Evolutionary conservation across 2,888 invertebrate genomes (phyloP).

Genomic region (Taphrorychus bicolor): DNA sequence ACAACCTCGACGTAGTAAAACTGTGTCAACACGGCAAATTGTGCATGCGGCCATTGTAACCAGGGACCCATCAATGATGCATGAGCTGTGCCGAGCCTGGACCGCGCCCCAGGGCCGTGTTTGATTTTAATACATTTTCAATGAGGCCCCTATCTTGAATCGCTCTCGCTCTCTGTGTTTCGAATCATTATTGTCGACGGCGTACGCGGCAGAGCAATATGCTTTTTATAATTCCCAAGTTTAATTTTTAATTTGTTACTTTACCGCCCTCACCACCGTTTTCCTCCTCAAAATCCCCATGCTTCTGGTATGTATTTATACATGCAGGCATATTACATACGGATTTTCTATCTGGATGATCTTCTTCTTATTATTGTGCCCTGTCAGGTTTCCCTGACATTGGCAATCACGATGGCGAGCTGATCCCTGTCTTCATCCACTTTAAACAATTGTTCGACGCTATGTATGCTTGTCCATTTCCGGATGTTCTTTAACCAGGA

Average conservation of each 20-base stretch:
- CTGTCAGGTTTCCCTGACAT: too few relatives aligned
- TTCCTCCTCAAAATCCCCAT: too few relatives aligned
- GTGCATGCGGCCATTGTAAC: slow-evolving; percentile 60
- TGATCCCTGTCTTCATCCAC: too few relatives aligned
- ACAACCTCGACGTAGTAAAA: slow-evolving; percentile 56
- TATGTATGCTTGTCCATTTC: too few relatives aligned
- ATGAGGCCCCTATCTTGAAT: slow-evolving; percentile 52
- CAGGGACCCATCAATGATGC: slow-evolving; percentile 58
- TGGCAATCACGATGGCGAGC: too few relatives aligned
- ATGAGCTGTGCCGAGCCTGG: slow-evolving; percentile 52
- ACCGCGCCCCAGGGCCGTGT: slow-evolving; percentile 50
- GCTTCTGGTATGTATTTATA: too few relatives aligned
- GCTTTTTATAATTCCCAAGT: background rate
- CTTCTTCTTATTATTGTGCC: too few relatives aligned
- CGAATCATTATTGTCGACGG: slow-evolving; percentile 40
- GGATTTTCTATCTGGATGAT: too few relatives aligned
- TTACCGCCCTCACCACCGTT: too few relatives aligned
- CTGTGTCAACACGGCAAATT: slow-evolving; percentile 62
- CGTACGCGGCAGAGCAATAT: slow-evolving; percentile 21
- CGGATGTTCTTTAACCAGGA: too few relatives aligned
- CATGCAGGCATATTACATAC: too few relatives aligned
- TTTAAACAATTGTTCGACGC: too few relatives aligned
- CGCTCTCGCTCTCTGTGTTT: slow-evolving; percentile 45
- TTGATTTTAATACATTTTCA: slow-evolving; percentile 61
- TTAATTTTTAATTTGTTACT: background rate